Evolutionary conservation across 2,888 invertebrate genomes (phyloP).

Genomic region (Sialis lutaria): DNA sequence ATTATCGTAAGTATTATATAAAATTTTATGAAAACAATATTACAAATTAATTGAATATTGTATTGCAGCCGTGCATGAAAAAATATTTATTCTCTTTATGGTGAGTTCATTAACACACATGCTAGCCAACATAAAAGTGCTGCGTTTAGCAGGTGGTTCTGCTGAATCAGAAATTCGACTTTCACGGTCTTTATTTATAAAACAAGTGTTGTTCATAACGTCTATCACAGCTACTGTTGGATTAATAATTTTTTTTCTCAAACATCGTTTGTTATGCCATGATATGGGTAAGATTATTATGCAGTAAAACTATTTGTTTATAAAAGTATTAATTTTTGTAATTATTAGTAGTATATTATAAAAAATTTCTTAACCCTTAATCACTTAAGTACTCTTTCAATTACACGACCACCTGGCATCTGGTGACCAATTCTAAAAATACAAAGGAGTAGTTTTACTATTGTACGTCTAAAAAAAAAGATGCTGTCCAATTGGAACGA

Average conservation of each 20-base stretch:
- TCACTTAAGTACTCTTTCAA: no score
- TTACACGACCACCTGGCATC: no score
- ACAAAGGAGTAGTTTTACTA: no score
- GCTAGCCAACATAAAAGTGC: constrained; percentile 50
- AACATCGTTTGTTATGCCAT: constrained; percentile 76
- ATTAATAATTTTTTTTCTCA: constrained; percentile 71
- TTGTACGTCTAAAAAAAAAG: no score
- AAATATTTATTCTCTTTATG: constrained; percentile 85
- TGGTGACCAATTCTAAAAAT: no score
- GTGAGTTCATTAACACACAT: constrained; percentile 67
- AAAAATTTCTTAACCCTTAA: no score
- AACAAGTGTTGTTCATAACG: constrained; percentile 55
- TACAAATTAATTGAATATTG: neutral
- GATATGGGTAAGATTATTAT: constrained; percentile 55
- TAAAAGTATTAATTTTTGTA: constrained; percentile 4
- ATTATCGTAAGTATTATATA: constrained; percentile 63
- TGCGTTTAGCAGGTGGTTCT: constrained; percentile 17
- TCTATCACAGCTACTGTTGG: constrained; percentile 68
- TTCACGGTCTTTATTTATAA: constrained; percentile 25
- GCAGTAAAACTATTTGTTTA: constrained; percentile 1
- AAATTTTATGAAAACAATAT: neutral
- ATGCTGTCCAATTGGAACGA: no score
- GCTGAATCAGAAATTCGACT: constrained; percentile 12
- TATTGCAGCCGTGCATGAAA: constrained; percentile 70
- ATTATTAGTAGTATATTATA: no score